Conservation (phyloP, 1,140 invertebrate species). For the Procambarus clarkii region DNA sequence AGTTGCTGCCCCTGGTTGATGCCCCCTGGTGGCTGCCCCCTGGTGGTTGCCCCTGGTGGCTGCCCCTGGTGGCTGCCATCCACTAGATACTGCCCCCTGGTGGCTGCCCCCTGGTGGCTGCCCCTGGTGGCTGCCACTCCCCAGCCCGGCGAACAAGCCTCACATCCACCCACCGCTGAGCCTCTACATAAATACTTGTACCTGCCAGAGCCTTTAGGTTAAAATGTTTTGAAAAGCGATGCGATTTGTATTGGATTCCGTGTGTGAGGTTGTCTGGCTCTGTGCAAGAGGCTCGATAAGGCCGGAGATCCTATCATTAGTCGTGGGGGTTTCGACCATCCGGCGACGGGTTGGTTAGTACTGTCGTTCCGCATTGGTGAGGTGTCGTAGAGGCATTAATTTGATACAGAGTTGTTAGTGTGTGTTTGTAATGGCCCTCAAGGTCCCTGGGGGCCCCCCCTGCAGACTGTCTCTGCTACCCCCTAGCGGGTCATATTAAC, state of each 20-base stretch:
- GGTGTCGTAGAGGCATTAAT: neutral
- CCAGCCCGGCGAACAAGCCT: no score
- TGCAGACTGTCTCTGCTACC: no score
- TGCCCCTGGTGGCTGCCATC: no score
- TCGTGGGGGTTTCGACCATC: neutral
- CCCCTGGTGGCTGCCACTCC: no score
- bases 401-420: neutral
- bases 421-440: neutral
- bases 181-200: neutral
- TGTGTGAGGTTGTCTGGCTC: neutral
- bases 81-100: no score
- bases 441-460: neutral
- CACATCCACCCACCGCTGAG: neutral
- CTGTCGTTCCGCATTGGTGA: neutral
- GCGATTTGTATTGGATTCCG: conserved; percentile 1
- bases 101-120: no score
- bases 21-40: no score
- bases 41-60: no score
- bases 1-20: no score
- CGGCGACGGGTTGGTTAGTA: neutral
- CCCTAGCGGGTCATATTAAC: neutral
- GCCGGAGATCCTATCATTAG: neutral
- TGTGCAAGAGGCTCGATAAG: neutral
- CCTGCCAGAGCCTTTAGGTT: neutral
- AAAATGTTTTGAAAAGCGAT: conserved; percentile 4